These are phyloP conservation scores for Prunella fulvescens DNA, from an alignment of 2,113 vertebrate species.

Conservation along the genomic window DNA sequence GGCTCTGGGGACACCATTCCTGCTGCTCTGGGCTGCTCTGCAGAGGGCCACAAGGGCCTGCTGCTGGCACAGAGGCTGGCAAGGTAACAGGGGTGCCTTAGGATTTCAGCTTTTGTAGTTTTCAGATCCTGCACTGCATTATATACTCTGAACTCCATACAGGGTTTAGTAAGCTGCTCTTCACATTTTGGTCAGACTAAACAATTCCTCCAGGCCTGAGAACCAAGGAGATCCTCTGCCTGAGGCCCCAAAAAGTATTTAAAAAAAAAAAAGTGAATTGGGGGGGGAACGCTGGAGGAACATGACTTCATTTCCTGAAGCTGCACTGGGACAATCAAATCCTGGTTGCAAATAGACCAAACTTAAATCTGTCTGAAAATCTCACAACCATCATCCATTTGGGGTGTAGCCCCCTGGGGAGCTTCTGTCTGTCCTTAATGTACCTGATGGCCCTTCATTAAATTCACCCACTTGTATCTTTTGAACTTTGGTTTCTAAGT, in stretches of 20 bases:
- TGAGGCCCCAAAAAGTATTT: neutral
- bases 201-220: neutral
- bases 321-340: neutral
- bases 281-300: neutral
- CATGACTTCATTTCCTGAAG: neutral
- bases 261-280: neutral
- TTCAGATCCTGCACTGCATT: neutral
- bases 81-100: neutral
- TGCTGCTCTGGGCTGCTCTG: neutral
- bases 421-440: neutral
- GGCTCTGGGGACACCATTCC: neutral
- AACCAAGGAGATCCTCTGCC: neutral
- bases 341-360: neutral
- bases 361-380: neutral
- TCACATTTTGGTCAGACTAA: neutral
- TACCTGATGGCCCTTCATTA: neutral
- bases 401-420: too few species aligned
- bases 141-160: neutral
- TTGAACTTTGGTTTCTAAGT: too few species aligned
- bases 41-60: neutral
- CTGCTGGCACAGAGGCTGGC: neutral
- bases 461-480: too few species aligned
- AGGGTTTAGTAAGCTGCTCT: neutral
- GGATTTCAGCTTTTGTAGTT: neutral
- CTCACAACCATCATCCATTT: accelerated